A percentile compares a stretch with the other conserved stretches of the same genome.
Evolutionary conservation across 2,113 vertebrate genomes (phyloP).

Genomic region (Antechinus stuartii): DNA sequence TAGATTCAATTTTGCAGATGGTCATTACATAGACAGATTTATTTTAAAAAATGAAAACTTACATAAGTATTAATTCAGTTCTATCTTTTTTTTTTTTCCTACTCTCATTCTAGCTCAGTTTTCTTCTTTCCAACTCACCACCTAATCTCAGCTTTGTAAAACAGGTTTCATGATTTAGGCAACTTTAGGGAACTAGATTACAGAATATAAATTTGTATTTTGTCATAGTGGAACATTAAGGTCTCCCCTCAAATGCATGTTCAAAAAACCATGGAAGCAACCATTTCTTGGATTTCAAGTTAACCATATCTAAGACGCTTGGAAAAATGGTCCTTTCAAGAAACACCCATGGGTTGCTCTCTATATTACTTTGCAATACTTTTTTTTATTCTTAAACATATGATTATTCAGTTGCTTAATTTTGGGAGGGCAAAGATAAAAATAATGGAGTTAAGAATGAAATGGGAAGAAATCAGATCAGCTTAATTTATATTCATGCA

Average conservation of each 20-base stretch:
- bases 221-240: background rate
- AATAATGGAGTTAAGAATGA: conserved; percentile 45
- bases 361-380: conserved; percentile 1
- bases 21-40: conserved; percentile 12
- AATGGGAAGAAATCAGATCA: conserved; percentile 21
- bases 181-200: conserved; percentile 28
- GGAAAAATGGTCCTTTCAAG: conserved; percentile 17
- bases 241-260: conserved; percentile 12
- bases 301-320: conserved; percentile 1
- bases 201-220: background rate
- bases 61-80: background rate
- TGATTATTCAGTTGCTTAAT: conserved; percentile 64
- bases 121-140: conserved; percentile 19
- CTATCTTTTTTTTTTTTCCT: background rate
- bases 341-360: background rate
- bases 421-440: conserved; percentile 53
- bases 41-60: background rate
- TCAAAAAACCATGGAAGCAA: conserved; percentile 23
- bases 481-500: conserved; percentile 8
- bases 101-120: conserved; percentile 30
- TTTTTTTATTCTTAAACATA: conserved; percentile 51
- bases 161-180: conserved; percentile 24
- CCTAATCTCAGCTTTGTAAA: conserved; percentile 30
- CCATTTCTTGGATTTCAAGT: background rate
- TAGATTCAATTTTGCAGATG: conserved; percentile 23